Conservation (phyloP, 2,888 invertebrate genomes). For the Sylvicola cinctus region DNA sequence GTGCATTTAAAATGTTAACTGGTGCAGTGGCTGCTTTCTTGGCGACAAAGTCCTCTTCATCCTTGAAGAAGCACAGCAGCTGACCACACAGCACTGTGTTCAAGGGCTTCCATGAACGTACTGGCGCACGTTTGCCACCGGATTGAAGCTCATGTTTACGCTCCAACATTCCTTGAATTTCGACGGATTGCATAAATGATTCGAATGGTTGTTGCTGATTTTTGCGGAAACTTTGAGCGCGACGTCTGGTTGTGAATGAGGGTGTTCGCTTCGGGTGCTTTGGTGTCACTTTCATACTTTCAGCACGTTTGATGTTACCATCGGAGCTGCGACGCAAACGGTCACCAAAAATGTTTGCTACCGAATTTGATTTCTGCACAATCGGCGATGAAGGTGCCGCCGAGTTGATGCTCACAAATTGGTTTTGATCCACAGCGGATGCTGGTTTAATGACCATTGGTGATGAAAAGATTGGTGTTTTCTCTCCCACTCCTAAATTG, state of each 20-base stretch:
- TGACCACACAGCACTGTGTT: slow-evolving; percentile 94
- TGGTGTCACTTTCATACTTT: slow-evolving; percentile 68
- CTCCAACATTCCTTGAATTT: slow-evolving; percentile 77
- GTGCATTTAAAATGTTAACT: slow-evolving; percentile 55
- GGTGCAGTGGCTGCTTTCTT: slow-evolving; percentile 79
- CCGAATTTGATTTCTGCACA: slow-evolving; percentile 35
- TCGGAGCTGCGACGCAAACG: slow-evolving; percentile 36
- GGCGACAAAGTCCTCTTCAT: slow-evolving; percentile 72
- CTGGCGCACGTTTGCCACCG: slow-evolving; percentile 85
- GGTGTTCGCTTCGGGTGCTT: slow-evolving; percentile 82
- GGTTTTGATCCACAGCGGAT: not conserved
- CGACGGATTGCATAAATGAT: slow-evolving; percentile 62
- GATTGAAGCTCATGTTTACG: slow-evolving; percentile 86
- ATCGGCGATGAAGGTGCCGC: slow-evolving; percentile 22
- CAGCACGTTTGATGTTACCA: slow-evolving; percentile 54
- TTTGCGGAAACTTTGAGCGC: slow-evolving; percentile 70
- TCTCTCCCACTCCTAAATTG: slow-evolving; percentile 19
- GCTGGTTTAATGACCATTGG: slow-evolving; percentile 17
- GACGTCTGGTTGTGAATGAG: slow-evolving; percentile 80
- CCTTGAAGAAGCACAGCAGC: slow-evolving; percentile 92
- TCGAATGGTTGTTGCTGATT: slow-evolving; percentile 29
- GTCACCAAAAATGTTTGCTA: slow-evolving; percentile 40
- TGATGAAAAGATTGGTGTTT: slow-evolving; percentile 23
- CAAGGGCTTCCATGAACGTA: slow-evolving; percentile 88
- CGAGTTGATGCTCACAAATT: slow-evolving; percentile 1